Evolutionary conservation across 2,888 invertebrate genomes (phyloP).

Genomic region (Drosophila borborema): DNA sequence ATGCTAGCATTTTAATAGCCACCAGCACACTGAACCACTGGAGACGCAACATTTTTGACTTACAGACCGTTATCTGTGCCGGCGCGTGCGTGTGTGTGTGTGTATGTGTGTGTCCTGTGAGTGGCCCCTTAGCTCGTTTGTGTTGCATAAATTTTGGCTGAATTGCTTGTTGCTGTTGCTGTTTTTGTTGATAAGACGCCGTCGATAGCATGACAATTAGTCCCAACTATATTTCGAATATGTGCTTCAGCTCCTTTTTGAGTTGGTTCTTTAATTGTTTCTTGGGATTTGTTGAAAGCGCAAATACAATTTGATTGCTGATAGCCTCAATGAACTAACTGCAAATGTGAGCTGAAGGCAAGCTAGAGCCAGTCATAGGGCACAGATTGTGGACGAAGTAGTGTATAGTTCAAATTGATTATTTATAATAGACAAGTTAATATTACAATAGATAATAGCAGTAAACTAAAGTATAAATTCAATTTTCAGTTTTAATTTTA

Average conservation of each 20-base stretch:
- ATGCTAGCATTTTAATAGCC: constrained; percentile 79
- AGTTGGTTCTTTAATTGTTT: constrained; percentile 64
- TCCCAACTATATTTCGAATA: constrained; percentile 67
- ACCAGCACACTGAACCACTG: constrained; percentile 28
- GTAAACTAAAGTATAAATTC: too few species aligned
- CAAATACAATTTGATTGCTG: constrained; percentile 67
- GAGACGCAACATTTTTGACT: constrained; percentile 71
- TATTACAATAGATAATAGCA: too few species aligned
- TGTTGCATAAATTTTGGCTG: constrained; percentile 69
- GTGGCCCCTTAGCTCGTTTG: constrained; percentile 42
- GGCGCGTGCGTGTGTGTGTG: constrained; percentile 6
- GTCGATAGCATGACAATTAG: constrained; percentile 78
- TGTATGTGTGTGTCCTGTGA: constrained; percentile 13
- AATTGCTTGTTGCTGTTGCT: constrained; percentile 68
- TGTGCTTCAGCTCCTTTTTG: constrained; percentile 21
- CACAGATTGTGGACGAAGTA: background rate
- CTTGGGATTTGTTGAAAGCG: constrained; percentile 69
- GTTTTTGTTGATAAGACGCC: constrained; percentile 65
- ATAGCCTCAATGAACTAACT: constrained; percentile 36
- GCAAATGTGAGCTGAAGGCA: background rate
- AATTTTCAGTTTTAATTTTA: too few species aligned
- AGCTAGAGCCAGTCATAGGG: background rate
- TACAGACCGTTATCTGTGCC: constrained; percentile 48
- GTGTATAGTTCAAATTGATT: background rate
- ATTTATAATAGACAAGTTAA: background rate